phyloP scores from a whole-genome alignment of 2,888 invertebrate species.

The Ophraella communa region DNA sequence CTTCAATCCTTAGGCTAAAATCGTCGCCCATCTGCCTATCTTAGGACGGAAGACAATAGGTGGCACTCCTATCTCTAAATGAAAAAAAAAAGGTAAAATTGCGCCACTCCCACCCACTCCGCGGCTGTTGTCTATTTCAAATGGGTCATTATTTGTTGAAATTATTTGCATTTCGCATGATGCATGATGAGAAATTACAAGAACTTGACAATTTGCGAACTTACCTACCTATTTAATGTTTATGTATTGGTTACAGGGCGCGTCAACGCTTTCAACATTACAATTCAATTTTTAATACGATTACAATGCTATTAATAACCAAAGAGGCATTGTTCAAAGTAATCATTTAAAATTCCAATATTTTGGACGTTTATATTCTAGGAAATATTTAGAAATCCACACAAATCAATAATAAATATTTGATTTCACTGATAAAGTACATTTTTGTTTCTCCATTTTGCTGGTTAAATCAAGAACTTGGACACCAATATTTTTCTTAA shows the following conservation, averaged over 20 bases:
- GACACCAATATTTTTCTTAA: too few relatives aligned
- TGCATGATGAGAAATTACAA: slow-evolving; percentile 22
- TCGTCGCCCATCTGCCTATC: slow-evolving; percentile 29
- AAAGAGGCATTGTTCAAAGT: neutral
- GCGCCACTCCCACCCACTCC: slow-evolving; percentile 30
- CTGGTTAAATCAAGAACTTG: too few relatives aligned
- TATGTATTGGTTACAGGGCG: neutral
- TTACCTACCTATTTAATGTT: slow-evolving; percentile 16
- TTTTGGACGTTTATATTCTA: too few relatives aligned
- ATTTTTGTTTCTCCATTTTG: too few relatives aligned
- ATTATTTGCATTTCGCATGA: slow-evolving; percentile 27
- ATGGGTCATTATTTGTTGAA: slow-evolving; percentile 28
- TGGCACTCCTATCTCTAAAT: slow-evolving; percentile 17
- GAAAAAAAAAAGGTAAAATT: slow-evolving; percentile 20
- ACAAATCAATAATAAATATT: too few relatives aligned
- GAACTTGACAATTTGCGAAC: slow-evolving; percentile 22
- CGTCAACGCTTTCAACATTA: neutral
- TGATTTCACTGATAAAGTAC: too few relatives aligned
- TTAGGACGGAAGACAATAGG: slow-evolving; percentile 31
- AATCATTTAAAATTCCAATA: neutral
- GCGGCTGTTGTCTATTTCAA: slow-evolving; percentile 13
- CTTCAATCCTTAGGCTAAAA: slow-evolving; percentile 3
- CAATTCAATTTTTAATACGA: neutral
- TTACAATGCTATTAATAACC: neutral
- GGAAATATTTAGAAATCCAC: too few relatives aligned